These are phyloP conservation scores for Toxonevra muliebris DNA, from an alignment of 2,888 invertebrate species.

Conservation along the genomic window DNA sequence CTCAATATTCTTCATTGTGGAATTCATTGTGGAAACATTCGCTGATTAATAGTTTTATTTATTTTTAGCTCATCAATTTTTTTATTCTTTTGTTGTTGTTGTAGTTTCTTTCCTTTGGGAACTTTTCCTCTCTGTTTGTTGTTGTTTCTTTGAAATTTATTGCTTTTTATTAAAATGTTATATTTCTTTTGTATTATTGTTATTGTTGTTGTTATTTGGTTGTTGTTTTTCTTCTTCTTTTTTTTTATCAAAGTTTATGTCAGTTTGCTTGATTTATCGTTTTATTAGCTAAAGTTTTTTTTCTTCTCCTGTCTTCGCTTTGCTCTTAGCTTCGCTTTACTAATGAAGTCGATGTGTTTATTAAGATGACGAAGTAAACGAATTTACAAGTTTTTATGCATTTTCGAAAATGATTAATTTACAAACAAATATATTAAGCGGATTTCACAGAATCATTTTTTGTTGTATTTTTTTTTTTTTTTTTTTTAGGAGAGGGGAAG, in stretches of 20 bases:
- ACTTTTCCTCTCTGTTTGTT: conserved; percentile 25
- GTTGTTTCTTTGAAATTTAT: conserved; percentile 46
- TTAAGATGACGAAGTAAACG: no score
- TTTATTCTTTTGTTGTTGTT: conserved; percentile 19
- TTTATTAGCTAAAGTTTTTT: conserved; percentile 37
- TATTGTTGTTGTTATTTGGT: conserved; percentile 16
- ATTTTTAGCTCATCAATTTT: conserved; percentile 57
- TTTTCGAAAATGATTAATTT: no score
- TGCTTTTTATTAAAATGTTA: conserved; percentile 56
- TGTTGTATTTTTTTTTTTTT: no score
- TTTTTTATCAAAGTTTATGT: not conserved
- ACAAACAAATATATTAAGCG: no score
- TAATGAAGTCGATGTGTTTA: conserved; percentile 1
- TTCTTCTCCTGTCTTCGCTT: not conserved
- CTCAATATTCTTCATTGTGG: conserved; percentile 24
- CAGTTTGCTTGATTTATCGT: conserved; percentile 53
- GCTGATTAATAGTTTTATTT: conserved; percentile 59
- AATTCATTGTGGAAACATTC: conserved; percentile 39
- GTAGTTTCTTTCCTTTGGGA: conserved; percentile 33
- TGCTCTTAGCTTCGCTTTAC: no score
- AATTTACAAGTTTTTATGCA: no score
- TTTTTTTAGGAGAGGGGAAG: no score
- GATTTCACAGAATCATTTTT: no score
- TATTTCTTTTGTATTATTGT: conserved; percentile 37
- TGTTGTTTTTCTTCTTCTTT: not conserved